phyloP scores from a whole-genome alignment of 2,797 vertebrate species.

The Aulostomus chinensis region DNA sequence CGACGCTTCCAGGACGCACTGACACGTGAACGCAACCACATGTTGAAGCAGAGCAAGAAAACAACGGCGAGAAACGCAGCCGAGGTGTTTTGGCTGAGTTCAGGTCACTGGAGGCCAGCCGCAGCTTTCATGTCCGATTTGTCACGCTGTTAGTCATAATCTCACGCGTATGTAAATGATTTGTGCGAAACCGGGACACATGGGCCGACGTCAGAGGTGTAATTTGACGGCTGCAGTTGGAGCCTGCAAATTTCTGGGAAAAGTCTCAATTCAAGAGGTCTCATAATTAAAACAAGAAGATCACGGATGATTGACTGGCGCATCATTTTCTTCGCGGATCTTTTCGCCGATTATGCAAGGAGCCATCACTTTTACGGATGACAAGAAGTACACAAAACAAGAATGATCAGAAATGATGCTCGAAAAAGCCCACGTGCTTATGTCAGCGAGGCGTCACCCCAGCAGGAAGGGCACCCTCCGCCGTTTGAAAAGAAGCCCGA shows the following conservation, averaged over 20 bases:
- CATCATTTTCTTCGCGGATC: too few species aligned
- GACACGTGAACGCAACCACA: slow-evolving; percentile 61
- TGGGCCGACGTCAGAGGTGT: slow-evolving; percentile 24
- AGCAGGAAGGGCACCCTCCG: too few species aligned
- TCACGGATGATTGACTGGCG: too few species aligned
- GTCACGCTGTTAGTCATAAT: slow-evolving; percentile 40
- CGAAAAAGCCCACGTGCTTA: too few species aligned
- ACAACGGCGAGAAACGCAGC: slow-evolving; percentile 15
- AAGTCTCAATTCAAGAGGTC: not conserved
- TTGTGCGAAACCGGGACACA: not conserved
- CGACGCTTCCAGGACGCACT: slow-evolving; percentile 29
- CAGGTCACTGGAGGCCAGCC: slow-evolving; percentile 25
- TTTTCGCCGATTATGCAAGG: too few species aligned
- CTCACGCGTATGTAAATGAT: slow-evolving; percentile 28
- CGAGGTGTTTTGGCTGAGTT: slow-evolving; percentile 13
- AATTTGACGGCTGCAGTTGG: slow-evolving; percentile 30
- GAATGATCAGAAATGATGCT: too few species aligned
- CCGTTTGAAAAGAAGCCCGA: too few species aligned
- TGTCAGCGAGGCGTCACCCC: too few species aligned
- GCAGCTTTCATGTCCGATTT: slow-evolving; percentile 51
- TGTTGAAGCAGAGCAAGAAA: slow-evolving; percentile 21
- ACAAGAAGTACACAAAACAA: too few species aligned
- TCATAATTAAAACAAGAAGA: too few species aligned
- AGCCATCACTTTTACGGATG: too few species aligned
- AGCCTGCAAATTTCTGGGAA: slow-evolving; percentile 21